Conservation (phyloP, 2,797 vertebrate genomes). For the Acipenser oxyrinchus region DNA sequence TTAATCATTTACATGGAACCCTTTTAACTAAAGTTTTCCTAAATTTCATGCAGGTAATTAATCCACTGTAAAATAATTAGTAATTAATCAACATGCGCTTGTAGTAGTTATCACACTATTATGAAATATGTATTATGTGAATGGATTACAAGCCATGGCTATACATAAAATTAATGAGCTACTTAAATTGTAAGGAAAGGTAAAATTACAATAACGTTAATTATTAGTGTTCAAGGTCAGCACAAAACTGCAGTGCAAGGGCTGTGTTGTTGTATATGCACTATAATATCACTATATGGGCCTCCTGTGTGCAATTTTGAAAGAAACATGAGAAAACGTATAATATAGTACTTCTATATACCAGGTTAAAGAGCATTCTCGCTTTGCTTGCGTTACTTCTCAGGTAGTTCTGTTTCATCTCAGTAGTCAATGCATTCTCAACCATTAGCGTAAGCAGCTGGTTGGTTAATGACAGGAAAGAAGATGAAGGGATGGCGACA, state of each 20-base stretch:
- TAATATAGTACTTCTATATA: too few relatives aligned
- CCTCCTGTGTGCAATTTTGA: too few relatives aligned
- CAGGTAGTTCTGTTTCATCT: too few relatives aligned
- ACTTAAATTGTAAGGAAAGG: constrained; percentile 11
- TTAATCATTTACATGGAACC: constrained; percentile 8
- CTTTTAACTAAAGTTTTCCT: constrained; percentile 10
- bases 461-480: too few relatives aligned
- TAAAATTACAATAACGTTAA: constrained; percentile 3
- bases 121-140: constrained; percentile 17
- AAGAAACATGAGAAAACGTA: too few relatives aligned
- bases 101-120: constrained; percentile 12
- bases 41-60: constrained; percentile 7
- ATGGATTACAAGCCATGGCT: constrained; percentile 16
- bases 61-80: constrained; percentile 10
- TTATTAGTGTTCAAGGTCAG: constrained; percentile 12
- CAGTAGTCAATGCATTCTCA: too few relatives aligned
- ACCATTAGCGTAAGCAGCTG: too few relatives aligned
- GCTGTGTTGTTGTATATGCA: too few relatives aligned
- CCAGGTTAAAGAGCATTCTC: too few relatives aligned
- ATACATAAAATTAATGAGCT: constrained; percentile 13
- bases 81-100: constrained; percentile 12
- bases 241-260: neutral
- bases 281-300: too few relatives aligned
- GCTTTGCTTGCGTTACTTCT: too few relatives aligned
- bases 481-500: too few relatives aligned